Conservation (phyloP, 2,888 invertebrate genomes). For the Andrena chrysosceles region DNA sequence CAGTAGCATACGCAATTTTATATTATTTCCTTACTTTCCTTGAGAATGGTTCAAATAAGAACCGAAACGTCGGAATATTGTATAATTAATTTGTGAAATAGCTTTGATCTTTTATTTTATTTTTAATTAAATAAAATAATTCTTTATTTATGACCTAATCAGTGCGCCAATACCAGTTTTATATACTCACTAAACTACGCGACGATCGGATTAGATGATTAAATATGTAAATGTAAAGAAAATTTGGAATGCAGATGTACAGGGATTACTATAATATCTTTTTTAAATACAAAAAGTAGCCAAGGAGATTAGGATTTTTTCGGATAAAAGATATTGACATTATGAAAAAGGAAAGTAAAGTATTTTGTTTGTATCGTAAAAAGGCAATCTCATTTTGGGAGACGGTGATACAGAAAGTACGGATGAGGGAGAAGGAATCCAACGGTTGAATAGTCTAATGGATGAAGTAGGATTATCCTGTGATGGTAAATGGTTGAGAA, state of each 20-base stretch:
- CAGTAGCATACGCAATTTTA: too few species aligned
- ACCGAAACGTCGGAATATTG: too few species aligned
- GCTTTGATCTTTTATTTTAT: too few species aligned
- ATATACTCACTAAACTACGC: too few species aligned
- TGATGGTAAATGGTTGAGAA: conserved; percentile 65
- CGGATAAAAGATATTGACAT: neutral
- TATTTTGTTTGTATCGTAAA: neutral
- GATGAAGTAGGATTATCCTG: conserved; percentile 53
- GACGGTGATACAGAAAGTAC: neutral
- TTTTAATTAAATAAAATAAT: too few species aligned
- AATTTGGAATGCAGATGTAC: neutral
- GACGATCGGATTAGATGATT: too few species aligned
- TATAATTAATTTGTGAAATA: too few species aligned
- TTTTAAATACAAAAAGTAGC: neutral
- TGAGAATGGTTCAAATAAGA: too few species aligned
- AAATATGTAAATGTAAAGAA: neutral
- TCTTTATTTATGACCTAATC: too few species aligned
- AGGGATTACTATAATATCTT: neutral
- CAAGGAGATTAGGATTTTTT: neutral
- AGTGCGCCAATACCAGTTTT: too few species aligned
- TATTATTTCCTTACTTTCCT: too few species aligned
- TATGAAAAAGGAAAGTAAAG: neutral
- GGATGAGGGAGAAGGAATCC: neutral
- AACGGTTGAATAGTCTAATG: conserved; percentile 14
- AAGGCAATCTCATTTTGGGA: neutral